phyloP scores from a whole-genome alignment of 2,797 vertebrate species.

The Pampus argenteus region DNA sequence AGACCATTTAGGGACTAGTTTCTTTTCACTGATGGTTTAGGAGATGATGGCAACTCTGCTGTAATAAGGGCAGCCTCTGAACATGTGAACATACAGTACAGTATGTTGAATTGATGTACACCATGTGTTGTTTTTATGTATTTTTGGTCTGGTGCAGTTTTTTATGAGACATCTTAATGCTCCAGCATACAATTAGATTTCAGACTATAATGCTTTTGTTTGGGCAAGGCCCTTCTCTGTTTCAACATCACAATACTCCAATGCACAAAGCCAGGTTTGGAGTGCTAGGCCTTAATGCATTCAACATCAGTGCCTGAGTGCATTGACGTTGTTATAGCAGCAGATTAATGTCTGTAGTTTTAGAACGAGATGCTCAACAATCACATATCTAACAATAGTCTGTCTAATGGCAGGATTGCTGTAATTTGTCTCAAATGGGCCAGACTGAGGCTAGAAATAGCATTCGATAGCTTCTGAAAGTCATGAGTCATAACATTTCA shows the following conservation, averaged over 20 bases:
- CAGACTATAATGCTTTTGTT: background rate
- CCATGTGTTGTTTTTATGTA: too few species aligned
- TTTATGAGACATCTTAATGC: background rate
- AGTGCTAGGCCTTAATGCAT: background rate
- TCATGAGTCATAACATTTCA: conserved; percentile 58
- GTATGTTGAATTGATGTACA: background rate
- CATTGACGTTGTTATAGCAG: background rate
- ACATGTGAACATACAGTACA: background rate
- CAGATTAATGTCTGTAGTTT: background rate
- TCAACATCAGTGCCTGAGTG: background rate
- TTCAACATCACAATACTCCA: too few species aligned
- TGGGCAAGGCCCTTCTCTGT: background rate
- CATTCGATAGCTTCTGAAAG: conserved; percentile 45
- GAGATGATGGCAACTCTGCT: conserved; percentile 20
- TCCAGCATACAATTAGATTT: background rate
- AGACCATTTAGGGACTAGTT: conserved; percentile 58
- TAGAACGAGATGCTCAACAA: background rate
- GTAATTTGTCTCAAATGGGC: conserved; percentile 52
- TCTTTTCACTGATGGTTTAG: conserved; percentile 45
- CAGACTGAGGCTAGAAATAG: conserved; percentile 38
- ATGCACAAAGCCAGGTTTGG: background rate
- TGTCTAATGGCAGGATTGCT: background rate
- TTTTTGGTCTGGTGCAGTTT: background rate
- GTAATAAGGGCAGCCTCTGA: conserved; percentile 15
- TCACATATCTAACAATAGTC: background rate